These are phyloP conservation scores for Lepidothrix coronata DNA, from an alignment of 2,113 vertebrate genomes.

Conservation along the genomic window DNA sequence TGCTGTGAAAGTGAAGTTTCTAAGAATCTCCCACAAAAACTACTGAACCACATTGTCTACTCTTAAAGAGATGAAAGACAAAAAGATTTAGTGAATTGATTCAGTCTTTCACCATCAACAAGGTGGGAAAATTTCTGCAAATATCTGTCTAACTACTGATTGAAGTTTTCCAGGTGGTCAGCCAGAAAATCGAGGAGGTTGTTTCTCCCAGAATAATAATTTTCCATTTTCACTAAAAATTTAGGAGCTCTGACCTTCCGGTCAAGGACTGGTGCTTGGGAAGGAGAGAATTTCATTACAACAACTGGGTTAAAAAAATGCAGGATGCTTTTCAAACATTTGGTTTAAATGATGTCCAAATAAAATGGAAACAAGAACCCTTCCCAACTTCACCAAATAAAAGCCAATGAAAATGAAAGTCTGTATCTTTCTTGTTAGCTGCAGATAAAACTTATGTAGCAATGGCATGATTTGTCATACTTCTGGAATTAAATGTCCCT, in stretches of 20 bases:
- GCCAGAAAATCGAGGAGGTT: neutral
- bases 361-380: neutral
- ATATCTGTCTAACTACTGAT: neutral
- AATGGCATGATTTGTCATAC: neutral
- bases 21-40: neutral
- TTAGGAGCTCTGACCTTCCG: neutral
- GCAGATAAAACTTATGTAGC: neutral
- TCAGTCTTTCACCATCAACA: neutral
- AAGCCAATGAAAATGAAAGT: neutral
- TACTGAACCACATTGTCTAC: neutral
- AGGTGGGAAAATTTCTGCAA: neutral
- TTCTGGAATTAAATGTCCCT: neutral
- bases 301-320: neutral
- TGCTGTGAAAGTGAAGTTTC: neutral
- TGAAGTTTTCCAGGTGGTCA: neutral
- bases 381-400: neutral
- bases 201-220: neutral
- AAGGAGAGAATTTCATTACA: no score
- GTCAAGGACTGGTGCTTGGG: neutral
- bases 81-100: neutral
- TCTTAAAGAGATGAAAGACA: neutral
- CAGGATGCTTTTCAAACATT: neutral
- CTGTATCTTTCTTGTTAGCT: neutral
- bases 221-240: neutral
- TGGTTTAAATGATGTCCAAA: neutral